These are phyloP conservation scores for Chromobotia macracanthus DNA, from an alignment of 2,797 vertebrate genomes.

Conservation along the genomic window DNA sequence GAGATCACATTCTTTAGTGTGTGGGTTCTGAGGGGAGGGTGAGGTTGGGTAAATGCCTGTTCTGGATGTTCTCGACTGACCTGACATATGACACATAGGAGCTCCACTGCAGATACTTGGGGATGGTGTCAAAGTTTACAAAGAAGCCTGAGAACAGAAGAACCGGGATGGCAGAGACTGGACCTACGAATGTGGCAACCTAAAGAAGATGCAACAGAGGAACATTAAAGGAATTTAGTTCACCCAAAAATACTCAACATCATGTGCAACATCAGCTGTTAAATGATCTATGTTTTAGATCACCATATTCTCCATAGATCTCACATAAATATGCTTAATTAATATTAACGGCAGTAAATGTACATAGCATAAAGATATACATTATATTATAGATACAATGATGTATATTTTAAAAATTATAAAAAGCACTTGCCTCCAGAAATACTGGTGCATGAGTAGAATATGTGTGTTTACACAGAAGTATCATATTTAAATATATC, in stretches of 20 bases:
- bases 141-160: conserved; percentile 98
- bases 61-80: conserved; percentile 69
- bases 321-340: not conserved
- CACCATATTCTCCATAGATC: not conserved
- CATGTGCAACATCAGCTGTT: too few species aligned
- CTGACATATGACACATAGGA: conserved; percentile 98
- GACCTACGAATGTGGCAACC: conserved; percentile 97
- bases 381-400: too few species aligned
- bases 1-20: not conserved
- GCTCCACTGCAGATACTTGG: conserved; percentile 97
- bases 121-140: conserved; percentile 98
- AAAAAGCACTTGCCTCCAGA: not conserved
- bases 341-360: not conserved
- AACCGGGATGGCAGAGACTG: conserved; percentile 94
- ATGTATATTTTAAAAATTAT: too few species aligned
- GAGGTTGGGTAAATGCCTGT: not conserved
- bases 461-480: not conserved
- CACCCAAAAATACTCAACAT: not conserved
- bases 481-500: not conserved
- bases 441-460: not conserved
- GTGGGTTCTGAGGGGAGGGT: not conserved
- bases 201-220: conserved; percentile 61
- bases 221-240: not conserved
- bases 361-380: not conserved
- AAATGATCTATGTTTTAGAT: too few species aligned